Evolutionary conservation across 2,113 vertebrate species (phyloP), one percentile per base, ranked within the genome.

Genomic region (Rhegmatorhina hoffmannsi): DNA sequence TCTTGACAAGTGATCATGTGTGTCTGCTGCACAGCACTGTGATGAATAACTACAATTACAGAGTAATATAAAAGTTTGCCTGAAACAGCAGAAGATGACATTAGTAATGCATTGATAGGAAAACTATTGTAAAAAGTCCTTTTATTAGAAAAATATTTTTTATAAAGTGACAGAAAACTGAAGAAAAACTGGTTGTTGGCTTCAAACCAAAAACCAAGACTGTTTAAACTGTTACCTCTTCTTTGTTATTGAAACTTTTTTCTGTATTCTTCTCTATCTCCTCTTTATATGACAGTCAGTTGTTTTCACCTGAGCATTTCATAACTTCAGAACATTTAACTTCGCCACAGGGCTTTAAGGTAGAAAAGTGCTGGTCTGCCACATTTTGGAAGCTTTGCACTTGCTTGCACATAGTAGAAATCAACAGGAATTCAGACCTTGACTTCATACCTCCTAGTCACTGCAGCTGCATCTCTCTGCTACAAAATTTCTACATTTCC

Each of bases 361-460:
- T 9, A 64, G 24, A 29, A 34, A 90, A 76, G 6, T 60, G 44
- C 15, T 84, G 7, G 13, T 68, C 13, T 79, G 17, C 5, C 11
- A 19, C 36, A 40, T 60, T 72, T 34, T 72, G 36, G n/a, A 84
- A 78, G 20, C n/a, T 59, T 89, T 40, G 16, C 23, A 3, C 17
- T 40, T 64, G 18, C 19, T 83, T 2, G 0, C 18, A n/a, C 2
- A 0, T 4, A 40, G 31, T 7, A 68, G 24, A 40, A 73, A 44
- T 40, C 26, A 56, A 46, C 23, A 76, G 18, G 72, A 88, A 83
- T 76, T 73, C 62, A 1, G 7, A 44, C 44, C 38, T 83, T 85
- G 60, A n/a, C 31, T 76, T 64, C 24, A 18, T 49, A 23, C 4
- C 7, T 75, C 16, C 9, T 69, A 9, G 4, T 62, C 33, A 25